Evolutionary conservation across 2,113 vertebrate genomes (phyloP).

Genomic region (Syrrhaptes paradoxus): DNA sequence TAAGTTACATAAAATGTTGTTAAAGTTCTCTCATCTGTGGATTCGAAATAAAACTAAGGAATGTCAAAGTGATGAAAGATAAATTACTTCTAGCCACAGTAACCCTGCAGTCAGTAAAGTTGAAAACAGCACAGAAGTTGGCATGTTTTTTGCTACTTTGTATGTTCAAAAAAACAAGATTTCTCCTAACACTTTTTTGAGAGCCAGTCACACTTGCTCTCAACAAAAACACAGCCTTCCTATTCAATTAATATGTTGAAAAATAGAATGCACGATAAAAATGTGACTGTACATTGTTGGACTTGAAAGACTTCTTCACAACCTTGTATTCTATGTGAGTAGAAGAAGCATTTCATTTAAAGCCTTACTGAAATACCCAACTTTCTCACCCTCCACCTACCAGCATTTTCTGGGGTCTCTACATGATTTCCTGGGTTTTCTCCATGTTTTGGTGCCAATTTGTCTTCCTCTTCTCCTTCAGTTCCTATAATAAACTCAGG

Average conservation of each 20-base stretch:
- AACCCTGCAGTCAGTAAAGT: background rate
- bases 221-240: background rate
- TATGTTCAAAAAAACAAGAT: background rate
- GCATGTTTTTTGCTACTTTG: background rate
- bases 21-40: background rate
- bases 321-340: background rate
- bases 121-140: background rate
- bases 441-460: slow-evolving; percentile 69
- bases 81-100: background rate
- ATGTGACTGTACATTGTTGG: background rate
- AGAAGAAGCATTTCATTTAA: background rate
- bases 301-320: background rate
- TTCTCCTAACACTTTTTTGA: background rate
- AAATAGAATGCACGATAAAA: background rate
- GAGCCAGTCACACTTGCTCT: background rate
- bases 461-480: slow-evolving; percentile 86
- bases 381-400: slow-evolving; percentile 71
- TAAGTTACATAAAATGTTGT: slow-evolving; percentile 15
- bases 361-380: background rate
- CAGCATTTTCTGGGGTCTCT: slow-evolving; percentile 75
- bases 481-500: slow-evolving; percentile 83
- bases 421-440: slow-evolving; percentile 84
- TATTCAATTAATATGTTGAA: background rate
- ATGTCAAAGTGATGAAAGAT: background rate
- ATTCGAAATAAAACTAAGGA: background rate